These are phyloP conservation scores for Phaonia tiefii DNA, from an alignment of 2,888 invertebrate species.

Conservation along the genomic window DNA sequence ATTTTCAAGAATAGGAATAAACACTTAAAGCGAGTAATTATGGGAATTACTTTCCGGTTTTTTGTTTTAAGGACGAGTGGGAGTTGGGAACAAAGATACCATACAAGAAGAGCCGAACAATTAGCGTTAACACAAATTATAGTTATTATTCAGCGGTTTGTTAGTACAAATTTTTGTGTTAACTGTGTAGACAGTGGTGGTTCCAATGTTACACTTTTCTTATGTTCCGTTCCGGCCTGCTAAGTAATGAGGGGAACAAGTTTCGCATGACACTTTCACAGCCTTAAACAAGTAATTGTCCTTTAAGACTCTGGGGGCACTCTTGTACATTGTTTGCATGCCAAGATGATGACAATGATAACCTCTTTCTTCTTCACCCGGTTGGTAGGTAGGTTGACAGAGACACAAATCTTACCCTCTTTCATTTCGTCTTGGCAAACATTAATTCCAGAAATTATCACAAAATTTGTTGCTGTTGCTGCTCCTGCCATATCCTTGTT, in stretches of 20 bases:
- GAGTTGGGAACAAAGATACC: background rate
- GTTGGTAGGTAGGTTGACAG: constrained; percentile 4
- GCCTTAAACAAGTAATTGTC: constrained; percentile 8
- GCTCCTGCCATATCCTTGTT: background rate
- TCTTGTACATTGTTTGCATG: constrained; percentile 12
- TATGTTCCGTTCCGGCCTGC: background rate
- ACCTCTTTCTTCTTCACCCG: background rate
- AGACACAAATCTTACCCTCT: background rate
- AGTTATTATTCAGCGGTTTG: constrained; percentile 25
- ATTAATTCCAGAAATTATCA: constrained; percentile 36
- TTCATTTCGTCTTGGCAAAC: constrained; percentile 21
- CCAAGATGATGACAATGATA: background rate
- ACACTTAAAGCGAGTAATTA: no score
- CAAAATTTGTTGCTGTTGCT: constrained; percentile 18
- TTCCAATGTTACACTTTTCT: background rate
- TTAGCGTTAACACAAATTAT: constrained; percentile 38
- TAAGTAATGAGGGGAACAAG: background rate
- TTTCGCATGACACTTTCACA: background rate
- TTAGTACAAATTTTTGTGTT: constrained; percentile 2
- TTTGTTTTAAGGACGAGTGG: no score
- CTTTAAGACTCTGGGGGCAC: constrained; percentile 17
- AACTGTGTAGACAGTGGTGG: no score
- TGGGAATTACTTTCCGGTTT: no score
- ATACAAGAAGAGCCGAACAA: constrained; percentile 18
- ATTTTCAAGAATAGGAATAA: no score